Evolutionary conservation across 2,797 vertebrate species (phyloP).

Genomic region (Galago senegalensis): DNA sequence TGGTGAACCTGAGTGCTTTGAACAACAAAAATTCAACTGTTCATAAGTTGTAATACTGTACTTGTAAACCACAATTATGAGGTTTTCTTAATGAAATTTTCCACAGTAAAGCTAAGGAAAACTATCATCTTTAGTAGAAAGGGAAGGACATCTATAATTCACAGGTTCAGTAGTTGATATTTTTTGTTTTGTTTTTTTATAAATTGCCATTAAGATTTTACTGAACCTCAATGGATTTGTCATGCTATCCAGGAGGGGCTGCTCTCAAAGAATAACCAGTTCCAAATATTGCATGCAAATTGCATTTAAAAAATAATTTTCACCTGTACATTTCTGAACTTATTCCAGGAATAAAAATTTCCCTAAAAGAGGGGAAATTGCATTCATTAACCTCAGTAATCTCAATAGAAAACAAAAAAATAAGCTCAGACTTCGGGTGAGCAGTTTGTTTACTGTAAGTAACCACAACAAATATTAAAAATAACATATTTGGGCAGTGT

Average conservation of each 20-base stretch:
- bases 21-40: background rate
- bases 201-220: slow-evolving; percentile 6
- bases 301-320: slow-evolving; percentile 1
- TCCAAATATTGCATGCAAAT: background rate
- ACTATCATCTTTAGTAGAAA: background rate
- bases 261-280: slow-evolving; percentile 43
- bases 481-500: background rate
- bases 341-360: slow-evolving; percentile 19
- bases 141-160: background rate
- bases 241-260: background rate
- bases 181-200: background rate
- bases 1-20: background rate
- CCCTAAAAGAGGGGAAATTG: background rate
- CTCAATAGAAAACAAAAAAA: slow-evolving; percentile 24
- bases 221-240: background rate
- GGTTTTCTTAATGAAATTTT: background rate
- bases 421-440: background rate
- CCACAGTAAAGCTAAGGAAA: background rate
- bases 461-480: background rate
- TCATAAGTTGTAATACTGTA: background rate
- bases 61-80: background rate
- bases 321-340: slow-evolving; percentile 31
- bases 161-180: background rate
- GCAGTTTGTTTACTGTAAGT: background rate
- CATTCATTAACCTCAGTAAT: slow-evolving; percentile 8